Evolutionary conservation across 2,888 invertebrate species (phyloP), one percentile per base, ranked within the genome.

Genomic region (Trichopria drosophilae): DNA sequence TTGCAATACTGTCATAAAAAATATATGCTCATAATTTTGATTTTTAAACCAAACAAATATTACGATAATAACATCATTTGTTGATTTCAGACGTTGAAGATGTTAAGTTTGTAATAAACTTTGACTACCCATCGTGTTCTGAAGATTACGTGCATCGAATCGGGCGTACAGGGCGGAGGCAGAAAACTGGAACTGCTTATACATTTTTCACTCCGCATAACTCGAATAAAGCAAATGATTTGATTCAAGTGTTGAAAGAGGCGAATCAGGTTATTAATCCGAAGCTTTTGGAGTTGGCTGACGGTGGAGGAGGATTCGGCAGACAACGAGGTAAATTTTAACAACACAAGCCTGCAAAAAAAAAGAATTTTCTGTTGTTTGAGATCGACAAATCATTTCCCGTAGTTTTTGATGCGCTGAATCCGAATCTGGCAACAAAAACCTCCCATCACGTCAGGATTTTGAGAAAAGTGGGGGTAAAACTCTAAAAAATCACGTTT

Each of bases 91-190:
- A 87, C 79, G 85, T 87, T 64, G 84, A 85, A 66, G 86, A 87
- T 73, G 84, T 87, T 59, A 85, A 85, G 74, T 85, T 82, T 77
- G 86, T 87, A 47, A 84, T 86, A 73, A 87, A 87, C 78, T 86
- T 81, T 75, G 86, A 87, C 74, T 87, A 84, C 71, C 87, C 86
- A 12, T 82, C 81, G 60, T 83, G 82, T 62, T 84, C 84, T 18
- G 86, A 87, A 72, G 86, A 87, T 72, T 87, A 87, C 70, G 84
- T 87, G 41, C 86, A 87, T 72, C 79, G 86, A 39, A 87, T 87
- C 65, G 87, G 87, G 2, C 79, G 87, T 53, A 87, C 87, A 41
- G 87, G 84, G 9, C 78, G 87, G 34, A 78, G 81, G 15, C 80
- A 82, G 59, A 81, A 82, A 62, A 83, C 82, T 12, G 85, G 84